Percentiles rank a stretch among this genome's conserved stretches.
These are phyloP conservation scores for Napeogenes sylphis DNA, from an alignment of 2,888 invertebrate species.

Conservation along the genomic window DNA sequence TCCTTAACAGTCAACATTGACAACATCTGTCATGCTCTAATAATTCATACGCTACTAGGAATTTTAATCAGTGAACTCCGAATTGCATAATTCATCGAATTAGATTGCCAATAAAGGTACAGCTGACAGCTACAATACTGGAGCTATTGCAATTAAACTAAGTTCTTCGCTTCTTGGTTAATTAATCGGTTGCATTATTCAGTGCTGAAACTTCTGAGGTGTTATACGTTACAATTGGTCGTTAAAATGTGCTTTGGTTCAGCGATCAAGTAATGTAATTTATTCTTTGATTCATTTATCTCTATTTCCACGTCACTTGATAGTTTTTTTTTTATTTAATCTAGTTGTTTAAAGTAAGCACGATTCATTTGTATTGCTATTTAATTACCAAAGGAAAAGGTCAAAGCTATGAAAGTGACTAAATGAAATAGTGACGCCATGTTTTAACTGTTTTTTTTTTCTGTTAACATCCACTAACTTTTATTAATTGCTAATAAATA, in stretches of 20 bases:
- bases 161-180: conserved; percentile 48
- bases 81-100: conserved; percentile 13
- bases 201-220: conserved; percentile 43
- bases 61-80: neutral
- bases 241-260: conserved; percentile 6
- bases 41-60: neutral
- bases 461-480: too few species aligned
- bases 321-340: neutral
- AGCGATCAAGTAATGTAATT: neutral
- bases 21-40: neutral
- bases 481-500: too few species aligned
- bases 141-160: conserved; percentile 56
- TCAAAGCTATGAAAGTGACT: too few species aligned
- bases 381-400: too few species aligned
- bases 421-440: too few species aligned
- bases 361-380: neutral
- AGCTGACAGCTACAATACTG: conserved; percentile 40
- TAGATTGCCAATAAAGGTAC: conserved; percentile 10
- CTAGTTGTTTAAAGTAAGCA: neutral
- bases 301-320: neutral
- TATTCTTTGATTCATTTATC: neutral
- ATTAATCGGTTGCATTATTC: conserved; percentile 69
- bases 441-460: too few species aligned
- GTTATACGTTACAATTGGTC: conserved; percentile 24
- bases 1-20: too few species aligned